phyloP scores from a whole-genome alignment of 2,113 vertebrate species.

The Panthera leo region DNA sequence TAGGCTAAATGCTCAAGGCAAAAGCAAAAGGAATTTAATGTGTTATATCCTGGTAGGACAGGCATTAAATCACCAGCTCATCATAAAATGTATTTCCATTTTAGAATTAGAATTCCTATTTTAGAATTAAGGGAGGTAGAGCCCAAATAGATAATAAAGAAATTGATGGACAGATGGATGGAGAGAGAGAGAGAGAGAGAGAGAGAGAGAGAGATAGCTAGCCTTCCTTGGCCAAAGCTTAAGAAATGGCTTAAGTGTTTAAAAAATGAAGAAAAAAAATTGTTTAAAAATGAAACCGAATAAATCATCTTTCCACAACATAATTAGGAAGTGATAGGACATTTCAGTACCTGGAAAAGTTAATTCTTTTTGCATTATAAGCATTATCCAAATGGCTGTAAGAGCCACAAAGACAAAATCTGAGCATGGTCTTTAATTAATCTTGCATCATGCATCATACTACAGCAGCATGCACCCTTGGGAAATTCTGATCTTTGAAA shows the following conservation, averaged over 20 bases:
- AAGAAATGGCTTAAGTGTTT: background rate
- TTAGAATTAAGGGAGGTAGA: background rate
- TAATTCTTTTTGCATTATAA: conserved; percentile 21
- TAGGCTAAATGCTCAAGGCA: conserved; percentile 60
- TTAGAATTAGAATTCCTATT: background rate
- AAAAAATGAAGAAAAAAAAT: background rate
- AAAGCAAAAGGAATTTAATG: conserved; percentile 31
- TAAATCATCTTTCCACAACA: background rate
- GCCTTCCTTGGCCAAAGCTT: background rate
- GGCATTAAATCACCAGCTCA: background rate
- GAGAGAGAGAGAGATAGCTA: too few species aligned
- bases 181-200: background rate
- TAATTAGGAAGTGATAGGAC: conserved; percentile 7
- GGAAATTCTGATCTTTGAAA: conserved; percentile 15
- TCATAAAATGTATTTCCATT: background rate
- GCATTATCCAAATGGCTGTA: background rate
- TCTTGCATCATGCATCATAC: background rate
- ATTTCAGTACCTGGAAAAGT: background rate
- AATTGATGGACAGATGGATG: background rate
- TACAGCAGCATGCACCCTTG: background rate
- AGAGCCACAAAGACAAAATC: background rate
- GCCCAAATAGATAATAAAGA: background rate
- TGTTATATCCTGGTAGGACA: background rate
- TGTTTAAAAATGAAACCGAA: conserved; percentile 13
- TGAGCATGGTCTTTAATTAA: conserved; percentile 45